Conservation (phyloP, 2,888 invertebrate species). For the Caenorhabditis sp. region DNA sequence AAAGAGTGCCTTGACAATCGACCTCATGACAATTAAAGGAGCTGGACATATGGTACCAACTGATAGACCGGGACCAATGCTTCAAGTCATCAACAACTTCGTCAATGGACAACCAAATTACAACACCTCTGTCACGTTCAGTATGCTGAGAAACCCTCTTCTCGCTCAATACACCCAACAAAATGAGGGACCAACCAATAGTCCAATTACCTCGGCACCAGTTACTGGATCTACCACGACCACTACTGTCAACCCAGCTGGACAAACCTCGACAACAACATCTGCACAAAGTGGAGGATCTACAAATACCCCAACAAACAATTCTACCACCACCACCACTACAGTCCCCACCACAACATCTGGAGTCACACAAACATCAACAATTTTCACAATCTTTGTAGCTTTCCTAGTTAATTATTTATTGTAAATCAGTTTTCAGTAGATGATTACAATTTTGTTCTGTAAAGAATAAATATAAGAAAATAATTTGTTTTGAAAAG, state of each 20-base stretch:
- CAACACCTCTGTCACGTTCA: constrained; percentile 42
- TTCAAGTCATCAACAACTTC: constrained; percentile 80
- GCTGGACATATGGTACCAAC: constrained; percentile 85
- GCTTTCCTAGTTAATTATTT: constrained; percentile 13
- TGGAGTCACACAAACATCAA: neutral
- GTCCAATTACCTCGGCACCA: neutral
- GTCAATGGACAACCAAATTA: constrained; percentile 48
- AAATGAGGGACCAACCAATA: neutral
- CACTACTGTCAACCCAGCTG: constrained; percentile 6
- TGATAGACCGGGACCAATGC: constrained; percentile 83
- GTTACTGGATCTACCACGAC: neutral
- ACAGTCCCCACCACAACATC: neutral
- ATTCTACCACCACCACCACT: no score
- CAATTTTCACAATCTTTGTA: constrained; percentile 15
- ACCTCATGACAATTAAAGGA: constrained; percentile 60
- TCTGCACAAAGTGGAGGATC: neutral
- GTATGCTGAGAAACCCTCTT: constrained; percentile 50
- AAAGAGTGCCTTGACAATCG: constrained; percentile 41
- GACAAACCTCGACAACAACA: constrained; percentile 4
- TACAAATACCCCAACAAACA: constrained; percentile 1
- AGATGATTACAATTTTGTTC: neutral
- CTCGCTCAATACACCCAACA: constrained; percentile 45
- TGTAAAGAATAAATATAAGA: neutral
- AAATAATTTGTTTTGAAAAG: neutral
- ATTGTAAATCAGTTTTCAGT: constrained; percentile 10